phyloP scores from a whole-genome alignment of 1,140 invertebrate genomes.

The Brachionus rubens region DNA sequence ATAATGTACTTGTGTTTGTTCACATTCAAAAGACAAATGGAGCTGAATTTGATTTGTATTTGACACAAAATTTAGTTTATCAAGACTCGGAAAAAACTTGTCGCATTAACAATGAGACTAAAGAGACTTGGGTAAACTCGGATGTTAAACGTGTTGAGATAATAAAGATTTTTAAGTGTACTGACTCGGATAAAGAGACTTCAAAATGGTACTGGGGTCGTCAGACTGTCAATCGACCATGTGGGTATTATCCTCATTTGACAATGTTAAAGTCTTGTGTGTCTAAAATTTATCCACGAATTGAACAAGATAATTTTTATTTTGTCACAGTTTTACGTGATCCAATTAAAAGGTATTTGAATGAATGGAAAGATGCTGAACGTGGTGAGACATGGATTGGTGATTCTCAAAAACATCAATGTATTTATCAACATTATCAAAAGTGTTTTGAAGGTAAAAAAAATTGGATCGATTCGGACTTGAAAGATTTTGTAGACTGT shows the following conservation, averaged over 20 bases:
- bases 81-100: conserved; percentile 57
- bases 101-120: background rate
- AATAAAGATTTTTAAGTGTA: background rate
- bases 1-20: conserved; percentile 94
- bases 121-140: background rate
- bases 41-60: conserved; percentile 88
- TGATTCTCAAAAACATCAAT: background rate
- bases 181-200: no score
- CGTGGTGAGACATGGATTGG: background rate
- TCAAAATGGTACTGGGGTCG: conserved; percentile 97
- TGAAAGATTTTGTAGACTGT: conserved; percentile 83
- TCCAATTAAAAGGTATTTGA: background rate
- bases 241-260: conserved; percentile 94
- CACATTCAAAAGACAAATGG: conserved; percentile 92
- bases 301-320: background rate
- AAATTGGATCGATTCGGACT: conserved; percentile 39
- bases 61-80: conserved; percentile 87
- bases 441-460: background rate
- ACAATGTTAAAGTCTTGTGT: conserved; percentile 82
- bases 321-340: background rate
- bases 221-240: conserved; percentile 98
- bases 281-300: background rate
- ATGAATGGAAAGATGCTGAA: background rate
- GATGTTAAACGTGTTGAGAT: no score
- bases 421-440: conserved; percentile 3